These are phyloP conservation scores for Archips xylosteana DNA, from an alignment of 2,888 invertebrate species.

Conservation along the genomic window DNA sequence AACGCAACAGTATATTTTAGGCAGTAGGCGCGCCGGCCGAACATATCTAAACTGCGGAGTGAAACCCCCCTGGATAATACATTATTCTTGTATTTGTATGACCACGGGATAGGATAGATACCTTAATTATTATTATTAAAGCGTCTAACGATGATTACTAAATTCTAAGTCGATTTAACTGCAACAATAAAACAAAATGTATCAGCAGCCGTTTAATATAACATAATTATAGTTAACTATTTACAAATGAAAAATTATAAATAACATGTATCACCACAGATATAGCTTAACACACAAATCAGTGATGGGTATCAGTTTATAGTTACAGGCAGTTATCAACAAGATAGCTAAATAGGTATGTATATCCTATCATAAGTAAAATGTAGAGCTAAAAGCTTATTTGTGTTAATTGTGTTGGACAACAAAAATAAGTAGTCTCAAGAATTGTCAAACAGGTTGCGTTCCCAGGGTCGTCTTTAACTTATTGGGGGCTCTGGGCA, in stretches of 20 bases:
- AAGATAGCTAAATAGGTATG: constrained; percentile 22
- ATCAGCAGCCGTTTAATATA: constrained; percentile 39
- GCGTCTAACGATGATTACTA: no score
- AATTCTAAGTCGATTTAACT: neutral
- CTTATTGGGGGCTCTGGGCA: no score
- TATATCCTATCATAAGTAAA: neutral
- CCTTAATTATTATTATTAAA: no score
- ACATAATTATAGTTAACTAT: constrained; percentile 40
- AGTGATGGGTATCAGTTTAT: constrained; percentile 33
- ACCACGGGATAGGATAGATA: no score
- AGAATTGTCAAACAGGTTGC: no score
- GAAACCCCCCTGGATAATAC: no score
- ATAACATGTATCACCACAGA: constrained; percentile 35
- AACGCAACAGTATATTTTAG: no score
- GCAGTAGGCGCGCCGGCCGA: no score
- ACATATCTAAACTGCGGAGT: no score
- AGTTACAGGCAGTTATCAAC: constrained; percentile 35
- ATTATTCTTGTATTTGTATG: no score
- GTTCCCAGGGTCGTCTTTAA: no score
- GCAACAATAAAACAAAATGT: neutral
- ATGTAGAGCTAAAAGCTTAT: constrained; percentile 16
- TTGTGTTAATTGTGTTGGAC: constrained; percentile 13
- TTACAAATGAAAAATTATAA: constrained; percentile 42
- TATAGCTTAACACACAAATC: constrained; percentile 29
- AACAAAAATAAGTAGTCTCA: constrained; percentile 5